Conservation (phyloP, 2,113 vertebrate genomes). For the Callithrix jacchus region DNA sequence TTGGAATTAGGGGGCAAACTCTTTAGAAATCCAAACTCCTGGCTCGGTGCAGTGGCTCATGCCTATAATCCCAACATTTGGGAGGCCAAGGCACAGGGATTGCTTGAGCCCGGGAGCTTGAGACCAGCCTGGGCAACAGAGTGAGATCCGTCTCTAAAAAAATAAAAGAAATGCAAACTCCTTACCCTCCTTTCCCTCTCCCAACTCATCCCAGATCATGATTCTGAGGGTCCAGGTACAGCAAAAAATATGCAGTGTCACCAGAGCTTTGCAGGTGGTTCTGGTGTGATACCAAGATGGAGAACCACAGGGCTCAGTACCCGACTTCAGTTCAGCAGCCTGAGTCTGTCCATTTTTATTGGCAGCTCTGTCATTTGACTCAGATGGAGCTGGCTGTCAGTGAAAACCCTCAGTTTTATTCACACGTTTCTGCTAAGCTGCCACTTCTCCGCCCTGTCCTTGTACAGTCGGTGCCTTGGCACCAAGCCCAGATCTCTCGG, state of each 20-base stretch:
- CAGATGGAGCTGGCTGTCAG: constrained; percentile 61
- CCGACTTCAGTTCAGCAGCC: neutral
- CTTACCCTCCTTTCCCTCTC: neutral
- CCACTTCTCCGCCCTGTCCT: constrained; percentile 45
- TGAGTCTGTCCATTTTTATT: constrained; percentile 12
- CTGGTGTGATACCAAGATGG: neutral
- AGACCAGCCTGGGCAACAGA: neutral
- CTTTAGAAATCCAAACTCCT: neutral
- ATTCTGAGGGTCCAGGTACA: neutral
- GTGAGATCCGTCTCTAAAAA: neutral
- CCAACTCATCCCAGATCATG: neutral
- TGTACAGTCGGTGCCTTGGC: constrained; percentile 57
- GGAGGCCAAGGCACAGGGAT: neutral
- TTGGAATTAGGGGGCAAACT: neutral
- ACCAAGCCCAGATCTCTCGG: constrained; percentile 37
- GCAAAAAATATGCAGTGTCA: neutral
- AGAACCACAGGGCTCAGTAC: neutral
- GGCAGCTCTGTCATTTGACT: constrained; percentile 62
- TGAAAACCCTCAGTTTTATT: constrained; percentile 69
- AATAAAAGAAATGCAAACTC: neutral
- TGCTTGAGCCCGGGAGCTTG: neutral
- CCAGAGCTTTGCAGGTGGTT: neutral
- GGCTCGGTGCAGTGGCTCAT: neutral
- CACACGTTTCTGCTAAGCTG: constrained; percentile 62
- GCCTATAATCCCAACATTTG: neutral